Conservation (phyloP, 1,140 invertebrate species). For the Trachelipus rathkii region DNA sequence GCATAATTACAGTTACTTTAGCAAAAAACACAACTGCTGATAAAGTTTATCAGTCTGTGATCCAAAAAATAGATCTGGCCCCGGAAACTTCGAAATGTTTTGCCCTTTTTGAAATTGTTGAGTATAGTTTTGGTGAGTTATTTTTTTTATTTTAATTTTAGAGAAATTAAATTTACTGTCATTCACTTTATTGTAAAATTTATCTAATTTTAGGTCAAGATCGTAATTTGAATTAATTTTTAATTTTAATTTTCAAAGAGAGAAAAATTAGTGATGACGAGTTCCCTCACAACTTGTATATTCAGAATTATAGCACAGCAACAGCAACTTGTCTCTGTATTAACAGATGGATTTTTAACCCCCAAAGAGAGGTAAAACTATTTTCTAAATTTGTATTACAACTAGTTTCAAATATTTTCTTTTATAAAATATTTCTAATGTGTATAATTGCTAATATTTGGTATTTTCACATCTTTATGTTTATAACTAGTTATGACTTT, state of each 20-base stretch:
- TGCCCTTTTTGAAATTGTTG: conserved; percentile 96
- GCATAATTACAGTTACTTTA: conserved; percentile 86
- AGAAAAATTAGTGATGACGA: conserved; percentile 89
- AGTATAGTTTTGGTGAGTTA: conserved; percentile 74
- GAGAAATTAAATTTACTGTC: no score
- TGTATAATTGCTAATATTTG: no score
- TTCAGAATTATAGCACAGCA: conserved; percentile 98
- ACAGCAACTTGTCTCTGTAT: conserved; percentile 91
- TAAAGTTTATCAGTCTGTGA: conserved; percentile 84
- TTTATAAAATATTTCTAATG: no score
- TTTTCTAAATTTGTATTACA: not conserved
- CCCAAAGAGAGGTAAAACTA: conserved; percentile 61
- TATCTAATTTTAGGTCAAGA: no score
- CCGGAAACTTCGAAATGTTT: conserved; percentile 82
- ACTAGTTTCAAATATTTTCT: no score
- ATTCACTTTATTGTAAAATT: no score
- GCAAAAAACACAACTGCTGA: conserved; percentile 84
- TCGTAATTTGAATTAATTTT: no score
- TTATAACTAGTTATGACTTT: conserved; percentile 34
- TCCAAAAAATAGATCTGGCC: conserved; percentile 76
- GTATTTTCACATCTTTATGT: not conserved
- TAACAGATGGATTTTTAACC: conserved; percentile 88
- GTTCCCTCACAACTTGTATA: conserved; percentile 94
- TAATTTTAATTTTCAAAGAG: conserved; percentile 59
- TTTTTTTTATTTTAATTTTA: no score